These are phyloP conservation scores for Hypsibius dujardini DNA, from an alignment of 1,140 invertebrate species.

Conservation along the genomic window DNA sequence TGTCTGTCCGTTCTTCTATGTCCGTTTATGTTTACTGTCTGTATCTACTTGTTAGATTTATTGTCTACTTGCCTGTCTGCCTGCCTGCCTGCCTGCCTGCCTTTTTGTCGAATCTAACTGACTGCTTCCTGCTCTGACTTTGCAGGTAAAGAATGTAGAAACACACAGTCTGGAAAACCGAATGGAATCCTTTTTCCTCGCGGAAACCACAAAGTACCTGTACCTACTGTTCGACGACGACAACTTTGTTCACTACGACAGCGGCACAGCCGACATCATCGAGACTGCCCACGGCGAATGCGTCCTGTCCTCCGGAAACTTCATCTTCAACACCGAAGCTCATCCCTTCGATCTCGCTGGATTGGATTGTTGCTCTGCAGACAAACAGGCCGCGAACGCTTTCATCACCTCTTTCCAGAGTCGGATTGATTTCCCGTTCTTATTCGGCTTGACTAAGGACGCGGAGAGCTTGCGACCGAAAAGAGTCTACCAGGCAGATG, in stretches of 20 bases:
- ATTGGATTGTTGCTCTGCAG: conserved; percentile 63
- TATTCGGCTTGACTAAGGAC: conserved; percentile 15
- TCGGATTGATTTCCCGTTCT: neutral
- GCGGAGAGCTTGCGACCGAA: neutral
- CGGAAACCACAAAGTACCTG: conserved; percentile 45
- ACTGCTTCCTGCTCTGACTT: no score
- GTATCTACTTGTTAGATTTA: no score
- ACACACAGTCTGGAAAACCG: conserved; percentile 41
- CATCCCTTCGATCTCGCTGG: conserved; percentile 89
- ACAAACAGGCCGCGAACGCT: conserved; percentile 18
- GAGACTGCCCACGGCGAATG: conserved; percentile 59
- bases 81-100: neutral
- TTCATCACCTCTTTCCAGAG: neutral
- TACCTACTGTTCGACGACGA: conserved; percentile 78
- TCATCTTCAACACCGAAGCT: conserved; percentile 96
- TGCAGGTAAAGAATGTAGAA: conserved; percentile 51
- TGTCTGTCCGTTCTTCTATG: no score
- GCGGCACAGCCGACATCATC: conserved; percentile 51
- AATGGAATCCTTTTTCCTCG: conserved; percentile 49
- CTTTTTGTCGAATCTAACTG: neutral
- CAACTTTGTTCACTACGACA: conserved; percentile 81
- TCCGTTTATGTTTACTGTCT: no score
- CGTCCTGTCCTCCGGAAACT: conserved; percentile 69
- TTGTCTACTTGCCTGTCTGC: no score
- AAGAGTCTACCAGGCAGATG: no score